These are phyloP conservation scores for Clamator glandarius DNA, from an alignment of 2,797 vertebrate species.

Conservation along the genomic window DNA sequence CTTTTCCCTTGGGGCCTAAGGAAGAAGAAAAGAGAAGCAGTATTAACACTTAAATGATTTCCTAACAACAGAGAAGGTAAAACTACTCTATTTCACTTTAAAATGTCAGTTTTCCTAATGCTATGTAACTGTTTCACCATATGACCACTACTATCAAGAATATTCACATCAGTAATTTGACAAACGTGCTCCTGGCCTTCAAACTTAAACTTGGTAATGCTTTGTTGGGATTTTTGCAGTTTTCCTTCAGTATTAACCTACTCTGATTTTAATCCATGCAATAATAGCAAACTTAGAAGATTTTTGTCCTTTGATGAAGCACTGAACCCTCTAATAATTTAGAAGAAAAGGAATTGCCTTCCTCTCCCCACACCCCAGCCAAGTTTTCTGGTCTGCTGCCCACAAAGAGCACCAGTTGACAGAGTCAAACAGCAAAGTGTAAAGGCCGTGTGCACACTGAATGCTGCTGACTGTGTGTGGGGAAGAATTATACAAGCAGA, in stretches of 20 bases:
- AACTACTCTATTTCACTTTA: background rate
- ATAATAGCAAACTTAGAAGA: background rate
- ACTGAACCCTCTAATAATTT: background rate
- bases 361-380: accelerated
- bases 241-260: background rate
- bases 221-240: background rate
- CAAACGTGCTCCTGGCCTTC: background rate
- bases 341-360: background rate
- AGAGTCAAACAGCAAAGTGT: background rate
- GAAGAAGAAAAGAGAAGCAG: background rate
- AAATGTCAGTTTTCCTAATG: background rate
- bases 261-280: background rate
- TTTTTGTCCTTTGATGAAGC: background rate
- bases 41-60: background rate
- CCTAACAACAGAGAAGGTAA: background rate
- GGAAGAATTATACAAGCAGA: background rate
- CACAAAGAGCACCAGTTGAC: background rate
- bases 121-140: background rate
- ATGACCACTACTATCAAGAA: background rate
- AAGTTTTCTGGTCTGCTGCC: background rate
- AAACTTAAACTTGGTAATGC: background rate
- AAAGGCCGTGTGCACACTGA: background rate
- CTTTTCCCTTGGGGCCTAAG: slow-evolving; percentile 79
- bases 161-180: background rate
- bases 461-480: background rate